Conservation (phyloP, 2,113 vertebrate species). For the Cyphomyrus plagiostoma region DNA sequence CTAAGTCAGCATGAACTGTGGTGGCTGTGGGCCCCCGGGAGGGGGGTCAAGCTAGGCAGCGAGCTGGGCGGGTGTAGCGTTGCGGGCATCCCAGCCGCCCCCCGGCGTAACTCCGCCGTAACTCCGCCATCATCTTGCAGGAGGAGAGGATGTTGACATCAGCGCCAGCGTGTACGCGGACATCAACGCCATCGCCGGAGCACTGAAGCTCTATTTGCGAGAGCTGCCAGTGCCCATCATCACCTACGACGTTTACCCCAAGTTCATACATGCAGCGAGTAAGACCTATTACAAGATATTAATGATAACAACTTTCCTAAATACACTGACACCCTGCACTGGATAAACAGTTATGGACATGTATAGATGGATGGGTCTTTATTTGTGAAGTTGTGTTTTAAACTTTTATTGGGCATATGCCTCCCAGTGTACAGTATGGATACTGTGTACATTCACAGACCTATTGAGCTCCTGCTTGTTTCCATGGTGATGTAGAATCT, state of each 20-base stretch:
- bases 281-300: conserved; percentile 48
- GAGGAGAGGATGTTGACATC: conserved; percentile 92
- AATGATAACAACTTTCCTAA: not conserved
- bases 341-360: not conserved
- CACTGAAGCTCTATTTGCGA: conserved; percentile 91
- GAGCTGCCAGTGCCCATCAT: conserved; percentile 94
- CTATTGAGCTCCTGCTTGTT: not conserved
- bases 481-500: not conserved
- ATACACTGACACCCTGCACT: not conserved
- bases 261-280: conserved; percentile 94
- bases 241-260: conserved; percentile 89
- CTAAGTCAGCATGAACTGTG: not conserved
- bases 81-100: not conserved
- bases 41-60: not conserved
- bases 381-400: not conserved
- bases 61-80: not conserved
- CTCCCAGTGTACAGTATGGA: not conserved
- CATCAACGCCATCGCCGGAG: conserved; percentile 93
- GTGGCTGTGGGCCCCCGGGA: not conserved
- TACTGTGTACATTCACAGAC: not conserved
- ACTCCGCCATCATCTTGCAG: conserved; percentile 56
- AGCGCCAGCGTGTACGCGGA: conserved; percentile 81
- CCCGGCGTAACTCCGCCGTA: not conserved
- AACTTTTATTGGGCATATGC: not conserved
- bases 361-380: not conserved